Evolutionary conservation across 2,113 vertebrate species (phyloP).

Genomic region (rabbit (Oryctolagus cuniculus)): DNA sequence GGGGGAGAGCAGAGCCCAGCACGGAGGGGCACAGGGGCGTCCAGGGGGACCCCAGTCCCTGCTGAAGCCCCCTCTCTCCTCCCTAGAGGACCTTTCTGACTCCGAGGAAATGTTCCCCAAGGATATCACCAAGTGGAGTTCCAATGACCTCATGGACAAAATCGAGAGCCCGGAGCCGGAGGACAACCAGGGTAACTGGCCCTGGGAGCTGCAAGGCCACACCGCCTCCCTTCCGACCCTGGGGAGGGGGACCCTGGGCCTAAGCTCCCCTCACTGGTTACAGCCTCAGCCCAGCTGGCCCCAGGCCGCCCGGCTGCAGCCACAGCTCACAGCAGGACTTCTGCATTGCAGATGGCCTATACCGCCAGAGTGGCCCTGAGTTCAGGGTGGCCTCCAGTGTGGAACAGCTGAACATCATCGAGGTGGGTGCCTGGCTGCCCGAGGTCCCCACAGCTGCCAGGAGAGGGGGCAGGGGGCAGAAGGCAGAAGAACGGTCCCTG

Average conservation of each 20-base stretch:
- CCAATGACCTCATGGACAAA: constrained; percentile 97
- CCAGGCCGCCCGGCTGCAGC: not conserved
- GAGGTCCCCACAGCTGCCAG: not conserved
- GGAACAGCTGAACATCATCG: constrained; percentile 77
- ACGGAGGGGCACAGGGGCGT: rapidly evolving
- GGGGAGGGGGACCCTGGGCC: not conserved
- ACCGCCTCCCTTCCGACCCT: not conserved
- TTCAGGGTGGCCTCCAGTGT: constrained; percentile 79
- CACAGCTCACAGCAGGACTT: not conserved
- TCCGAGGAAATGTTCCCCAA: constrained; percentile 94
- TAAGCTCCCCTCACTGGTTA: not conserved
- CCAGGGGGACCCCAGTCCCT: rapidly evolving
- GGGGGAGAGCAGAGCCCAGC: not conserved
- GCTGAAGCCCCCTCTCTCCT: not conserved
- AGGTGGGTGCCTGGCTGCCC: constrained; percentile 57
- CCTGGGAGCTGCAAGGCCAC: not conserved
- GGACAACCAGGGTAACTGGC: constrained; percentile 80
- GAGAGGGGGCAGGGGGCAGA: not conserved
- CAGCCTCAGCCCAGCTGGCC: not conserved
- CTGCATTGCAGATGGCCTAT: constrained; percentile 68
- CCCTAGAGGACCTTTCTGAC: constrained; percentile 94
- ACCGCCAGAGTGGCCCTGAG: not conserved
- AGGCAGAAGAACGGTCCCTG: rapidly evolving
- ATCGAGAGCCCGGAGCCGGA: constrained; percentile 93
- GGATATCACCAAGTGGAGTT: constrained; percentile 97